Percentiles rank a stretch among this genome's conserved stretches.
phyloP scores from a whole-genome alignment of 30 jellyfish, hydroid and myxozoan genomes.

The Aurelia sp. region DNA sequence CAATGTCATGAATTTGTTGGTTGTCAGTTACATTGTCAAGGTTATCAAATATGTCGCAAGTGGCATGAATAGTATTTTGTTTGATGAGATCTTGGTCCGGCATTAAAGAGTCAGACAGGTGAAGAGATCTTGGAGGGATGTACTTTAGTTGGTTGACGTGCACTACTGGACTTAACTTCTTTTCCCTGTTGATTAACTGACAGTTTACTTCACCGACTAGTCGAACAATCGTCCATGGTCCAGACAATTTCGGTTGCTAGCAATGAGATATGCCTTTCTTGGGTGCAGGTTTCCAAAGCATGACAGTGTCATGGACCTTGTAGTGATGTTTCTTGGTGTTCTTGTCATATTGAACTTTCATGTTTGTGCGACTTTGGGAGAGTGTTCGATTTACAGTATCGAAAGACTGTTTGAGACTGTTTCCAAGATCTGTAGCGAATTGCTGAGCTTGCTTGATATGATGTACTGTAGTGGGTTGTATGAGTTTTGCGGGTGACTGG shows the following conservation, averaged over 20 bases:
- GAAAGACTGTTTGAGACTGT: conserved; percentile 6
- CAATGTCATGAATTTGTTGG: no score
- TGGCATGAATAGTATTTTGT: not conserved
- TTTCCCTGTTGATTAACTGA: not conserved
- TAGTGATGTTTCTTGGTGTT: conserved; percentile 18
- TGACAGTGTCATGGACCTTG: conserved; percentile 36
- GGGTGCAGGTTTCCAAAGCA: conserved; percentile 24
- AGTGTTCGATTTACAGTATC: conserved; percentile 6
- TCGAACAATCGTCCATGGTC: conserved; percentile 23
- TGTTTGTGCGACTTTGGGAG: conserved; percentile 12
- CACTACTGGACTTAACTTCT: not conserved
- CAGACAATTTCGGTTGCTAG: conserved; percentile 47
- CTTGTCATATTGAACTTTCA: conserved; percentile 28
- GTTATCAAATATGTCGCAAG: not conserved
- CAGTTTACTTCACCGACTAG: conserved; percentile 28
- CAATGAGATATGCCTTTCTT: conserved; percentile 48
- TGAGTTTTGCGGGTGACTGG: conserved; percentile 4
- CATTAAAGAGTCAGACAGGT: not conserved
- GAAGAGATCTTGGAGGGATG: not conserved
- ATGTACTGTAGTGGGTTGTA: conserved; percentile 1
- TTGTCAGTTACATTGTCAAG: no score
- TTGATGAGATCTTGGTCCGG: not conserved
- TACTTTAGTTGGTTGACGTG: conserved; percentile 16
- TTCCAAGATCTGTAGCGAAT: conserved; percentile 25
- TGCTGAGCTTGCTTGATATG: conserved; percentile 6